These are phyloP conservation scores for Zaprionus lachaisei DNA, from an alignment of 1,140 invertebrate genomes.

Conservation along the genomic window DNA sequence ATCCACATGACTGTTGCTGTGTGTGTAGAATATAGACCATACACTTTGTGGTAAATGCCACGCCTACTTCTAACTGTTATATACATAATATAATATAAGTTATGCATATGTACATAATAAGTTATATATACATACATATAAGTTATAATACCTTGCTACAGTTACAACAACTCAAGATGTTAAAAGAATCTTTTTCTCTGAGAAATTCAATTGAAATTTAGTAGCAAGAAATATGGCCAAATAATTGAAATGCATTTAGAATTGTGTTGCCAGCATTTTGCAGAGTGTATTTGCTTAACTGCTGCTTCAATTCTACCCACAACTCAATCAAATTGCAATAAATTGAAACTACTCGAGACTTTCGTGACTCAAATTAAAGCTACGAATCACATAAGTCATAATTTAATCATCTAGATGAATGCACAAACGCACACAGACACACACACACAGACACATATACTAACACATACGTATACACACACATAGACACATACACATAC, in stretches of 20 bases:
- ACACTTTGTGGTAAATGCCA: no score
- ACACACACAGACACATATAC: background rate
- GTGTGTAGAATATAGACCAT: no score
- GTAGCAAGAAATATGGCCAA: background rate
- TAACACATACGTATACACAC: background rate
- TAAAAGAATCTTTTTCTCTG: background rate
- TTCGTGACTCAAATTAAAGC: background rate
- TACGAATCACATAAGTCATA: slow-evolving; percentile 4
- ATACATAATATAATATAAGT: no score
- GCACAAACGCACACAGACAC: slow-evolving; percentile 8
- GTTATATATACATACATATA: no score
- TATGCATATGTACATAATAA: no score
- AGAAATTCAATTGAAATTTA: background rate
- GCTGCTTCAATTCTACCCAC: no score
- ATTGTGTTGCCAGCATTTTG: background rate
- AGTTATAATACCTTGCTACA: no score
- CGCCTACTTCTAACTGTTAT: no score
- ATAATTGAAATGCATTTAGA: background rate
- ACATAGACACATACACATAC: background rate
- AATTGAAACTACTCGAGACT: background rate
- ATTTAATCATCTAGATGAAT: background rate
- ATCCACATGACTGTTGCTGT: no score
- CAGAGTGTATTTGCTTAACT: background rate
- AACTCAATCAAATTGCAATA: background rate
- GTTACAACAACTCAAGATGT: no score